These are phyloP conservation scores for Hippopotamus amphibius DNA, from an alignment of 2,113 vertebrate genomes.

Conservation along the genomic window DNA sequence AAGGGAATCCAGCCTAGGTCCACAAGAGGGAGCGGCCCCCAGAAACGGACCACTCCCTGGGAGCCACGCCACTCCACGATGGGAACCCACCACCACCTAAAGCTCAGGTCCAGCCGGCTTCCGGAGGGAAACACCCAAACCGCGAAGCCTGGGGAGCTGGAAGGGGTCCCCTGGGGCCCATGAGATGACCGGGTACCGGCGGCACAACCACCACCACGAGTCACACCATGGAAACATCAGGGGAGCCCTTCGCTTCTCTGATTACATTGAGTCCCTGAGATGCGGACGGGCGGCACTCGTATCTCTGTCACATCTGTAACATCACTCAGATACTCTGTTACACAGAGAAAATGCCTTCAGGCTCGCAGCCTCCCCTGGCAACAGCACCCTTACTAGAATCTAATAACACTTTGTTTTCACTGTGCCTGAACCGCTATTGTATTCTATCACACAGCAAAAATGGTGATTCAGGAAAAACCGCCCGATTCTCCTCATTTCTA, in stretches of 20 bases:
- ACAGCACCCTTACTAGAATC: not conserved
- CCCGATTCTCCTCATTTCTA: not conserved
- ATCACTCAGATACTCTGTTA: fast-evolving
- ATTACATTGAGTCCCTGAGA: fast-evolving
- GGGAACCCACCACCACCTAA: not conserved
- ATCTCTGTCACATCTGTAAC: not conserved
- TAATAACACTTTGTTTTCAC: not conserved
- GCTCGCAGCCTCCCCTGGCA: not conserved
- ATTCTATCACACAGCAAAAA: not conserved
- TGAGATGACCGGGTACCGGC: fast-evolving
- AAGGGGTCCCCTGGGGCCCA: too few species aligned
- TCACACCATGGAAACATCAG: not conserved
- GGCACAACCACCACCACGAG: not conserved
- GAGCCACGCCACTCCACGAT: fast-evolving
- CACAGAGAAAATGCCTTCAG: not conserved
- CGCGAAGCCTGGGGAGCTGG: fast-evolving
- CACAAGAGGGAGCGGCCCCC: fast-evolving
- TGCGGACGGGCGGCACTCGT: fast-evolving
- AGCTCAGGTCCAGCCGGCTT: fast-evolving
- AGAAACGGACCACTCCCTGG: not conserved
- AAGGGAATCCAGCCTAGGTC: not conserved
- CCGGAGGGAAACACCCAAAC: not conserved
- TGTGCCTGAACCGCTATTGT: not conserved
- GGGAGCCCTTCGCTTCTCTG: not conserved
- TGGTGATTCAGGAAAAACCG: not conserved